Base-by-base conservation (phyloP, 1,140 invertebrate genomes). In the Leguminivora glycinivorella region DNA sequence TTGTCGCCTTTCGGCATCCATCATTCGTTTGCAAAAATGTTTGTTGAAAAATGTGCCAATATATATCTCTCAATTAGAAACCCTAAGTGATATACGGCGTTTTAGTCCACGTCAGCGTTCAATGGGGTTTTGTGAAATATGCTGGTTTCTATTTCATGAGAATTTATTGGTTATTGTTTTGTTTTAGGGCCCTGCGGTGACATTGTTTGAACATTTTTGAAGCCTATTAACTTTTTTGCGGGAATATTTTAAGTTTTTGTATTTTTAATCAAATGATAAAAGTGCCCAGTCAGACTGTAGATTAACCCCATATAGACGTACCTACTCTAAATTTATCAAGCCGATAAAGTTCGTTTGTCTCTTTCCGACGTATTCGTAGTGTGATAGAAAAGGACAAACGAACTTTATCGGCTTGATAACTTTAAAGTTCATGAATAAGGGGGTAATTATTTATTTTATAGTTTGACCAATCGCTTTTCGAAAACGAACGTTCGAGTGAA, bases 41-140 rank as follows among this genome's bases (percentile, higher is more conserved):
- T 81, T 80, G 80, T 82, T 75, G 78, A 78, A 84, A 82, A 82
- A 84, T 79, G 75, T 80, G 72, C 77, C 80, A 76, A 84, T 84
- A 82, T 80, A 82, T 82, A 81, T 84, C 75, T 76, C 76, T 78
- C 80, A 84, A 84, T 84, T 84, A 82, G 78, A 80, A 82, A 78
- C 40, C 10, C 68, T 72, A 72, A 80, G 73, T 77, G 81, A 81
- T 75, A 79, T 78, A 82, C 69, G 74, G 70, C 40, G 69, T 77
- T 70, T 76, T 71, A 68, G 60, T 70, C 72, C 74, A 73, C 56
- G 76, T 76, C 74, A 71, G 26, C 56, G 29, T 29, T 60, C 47
- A 72, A 66, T 77, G 74, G 72, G 63, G 52, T 34, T 43, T 72
- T n/a, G 25, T 12, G 60, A 68, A 75, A 74, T 63, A 73, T 70